Base-by-base conservation (phyloP, 2,888 invertebrate genomes). In the Archips crataeganus region DNA sequence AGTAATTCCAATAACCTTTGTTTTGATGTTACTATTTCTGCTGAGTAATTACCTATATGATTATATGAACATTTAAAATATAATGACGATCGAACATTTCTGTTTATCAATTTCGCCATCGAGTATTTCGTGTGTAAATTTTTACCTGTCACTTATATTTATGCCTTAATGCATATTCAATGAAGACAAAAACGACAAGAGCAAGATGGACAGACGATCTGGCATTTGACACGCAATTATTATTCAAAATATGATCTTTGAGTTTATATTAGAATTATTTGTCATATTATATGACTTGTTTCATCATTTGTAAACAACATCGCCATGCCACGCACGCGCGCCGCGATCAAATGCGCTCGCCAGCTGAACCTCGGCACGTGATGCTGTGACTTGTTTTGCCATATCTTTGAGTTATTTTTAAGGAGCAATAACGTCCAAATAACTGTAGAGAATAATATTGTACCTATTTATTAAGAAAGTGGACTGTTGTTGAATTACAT, bases 381-480 rank as follows among this genome's bases (percentile, higher is more conserved):
- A 23, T 57, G 3, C 57, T 32, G 32, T 32, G 57, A 32, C 57
- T 57, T 2, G 11, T 32, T 57, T 57, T 11, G 54, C 54, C 54
- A 32, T 57, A 57, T 57, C 23, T 57, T 57, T 32, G 57, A 57
- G 57, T 57, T 57, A 57, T 23, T 57, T 57, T 57, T 57, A 57
- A 57, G 32, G 11, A 57, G 32, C 32, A 57, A 57, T 32, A 57
- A 32, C 57, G 11, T 11, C 49, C 49, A 57, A 49, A n/a, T 0
- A 13, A 47, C 10, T 9, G 13, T 47, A 23, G 23, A 23, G 23
- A 23, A 23, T 23, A 23, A 10, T 45, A 10, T 45, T 45, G 1
- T 45, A 45, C 9, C 9, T 10, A 45, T 11, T 45, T 10, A 54
- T 2, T 6, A n/a, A 49, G n/a, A 23, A 23, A 23, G 23, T 23